These are phyloP conservation scores for Lordiphosa fenestrarum DNA, from an alignment of 2,888 invertebrate genomes.

Conservation along the genomic window DNA sequence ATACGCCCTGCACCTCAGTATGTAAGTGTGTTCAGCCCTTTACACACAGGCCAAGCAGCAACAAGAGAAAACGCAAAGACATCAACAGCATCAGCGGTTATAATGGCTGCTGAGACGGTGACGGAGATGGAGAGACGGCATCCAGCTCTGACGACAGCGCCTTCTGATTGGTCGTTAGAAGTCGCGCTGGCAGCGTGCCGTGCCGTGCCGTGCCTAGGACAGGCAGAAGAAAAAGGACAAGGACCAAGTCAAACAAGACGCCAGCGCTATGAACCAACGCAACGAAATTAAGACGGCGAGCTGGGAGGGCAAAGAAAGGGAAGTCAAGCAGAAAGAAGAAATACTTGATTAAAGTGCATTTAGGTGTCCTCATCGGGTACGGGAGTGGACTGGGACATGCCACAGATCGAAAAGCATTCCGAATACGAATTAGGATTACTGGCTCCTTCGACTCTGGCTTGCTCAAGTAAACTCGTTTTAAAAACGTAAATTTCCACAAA, in stretches of 20 bases:
- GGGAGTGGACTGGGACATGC: no score
- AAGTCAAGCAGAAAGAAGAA: not conserved
- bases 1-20: not conserved
- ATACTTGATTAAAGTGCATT: slow-evolving; percentile 10
- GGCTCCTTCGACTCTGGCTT: no score
- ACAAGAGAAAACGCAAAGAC: slow-evolving; percentile 7
- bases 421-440: no score
- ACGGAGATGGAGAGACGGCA: slow-evolving; percentile 6
- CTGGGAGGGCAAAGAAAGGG: not conserved
- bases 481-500: no score
- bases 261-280: slow-evolving; percentile 23
- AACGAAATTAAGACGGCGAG: slow-evolving; percentile 3
- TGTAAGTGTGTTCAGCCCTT: slow-evolving; percentile 8
- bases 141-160: slow-evolving; percentile 20
- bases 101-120: slow-evolving; percentile 19
- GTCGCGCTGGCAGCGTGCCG: slow-evolving; percentile 39
- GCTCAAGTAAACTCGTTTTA: no score
- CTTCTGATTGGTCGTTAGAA: slow-evolving; percentile 50
- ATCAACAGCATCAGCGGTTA: slow-evolving; percentile 17
- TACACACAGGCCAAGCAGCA: slow-evolving; percentile 7
- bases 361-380: not conserved
- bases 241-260: slow-evolving; percentile 22
- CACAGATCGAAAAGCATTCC: no score
- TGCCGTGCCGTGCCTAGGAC: slow-evolving; percentile 20
- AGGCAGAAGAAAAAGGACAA: slow-evolving; percentile 19